Evolutionary conservation across 2,113 vertebrate species (phyloP), one percentile per base, ranked within the genome.

Genomic region (Corynorhinus townsendii): DNA sequence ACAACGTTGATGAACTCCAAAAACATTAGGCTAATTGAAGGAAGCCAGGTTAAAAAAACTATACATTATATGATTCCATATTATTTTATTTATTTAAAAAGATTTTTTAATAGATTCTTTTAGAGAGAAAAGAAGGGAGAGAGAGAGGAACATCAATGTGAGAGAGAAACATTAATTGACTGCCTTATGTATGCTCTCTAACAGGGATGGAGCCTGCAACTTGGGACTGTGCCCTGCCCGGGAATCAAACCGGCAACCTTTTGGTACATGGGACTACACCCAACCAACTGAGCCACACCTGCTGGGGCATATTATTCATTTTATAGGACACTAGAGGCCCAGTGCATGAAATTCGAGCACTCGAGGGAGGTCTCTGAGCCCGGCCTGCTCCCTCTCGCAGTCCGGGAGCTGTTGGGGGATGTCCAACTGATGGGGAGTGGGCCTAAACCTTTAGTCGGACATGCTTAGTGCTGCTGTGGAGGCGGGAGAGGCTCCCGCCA

Each of bases 21-120:
- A 89, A 85, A 54, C 20, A 73, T 87, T 82, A 56, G 62, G 20
- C 16, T 91, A 82, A 92, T 45, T 91, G 49, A 94, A 85, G 83
- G 56, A 93, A 94, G 22, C 38, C 30, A 86, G 19, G 24, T 89
- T 2, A 14, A 76, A 52, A 82, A 89, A 49, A 54, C 17, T 89
- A 22, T n/a, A 24, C 69, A 30, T 47, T 49, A 2, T 83, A 11
- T 80, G 33, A 81, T 90, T 91, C 45, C 71, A 5, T 90, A 77
- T 91, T 30, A 64, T 64, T 64, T 64, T 64, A 64, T 66, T 59
- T 59, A 59, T 59, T 59, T 28, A 59, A 59, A 59, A 59, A 59
- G 4, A 28, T 59, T 59, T 64, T 64, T 64, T 15, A 64, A 66
- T n/a, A n/a, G 30, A 66, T 66, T 66, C n/a, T 66, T 66, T n/a